These are phyloP conservation scores for Valencia hispanica DNA, from an alignment of 2,797 vertebrate species.

Conservation along the genomic window DNA sequence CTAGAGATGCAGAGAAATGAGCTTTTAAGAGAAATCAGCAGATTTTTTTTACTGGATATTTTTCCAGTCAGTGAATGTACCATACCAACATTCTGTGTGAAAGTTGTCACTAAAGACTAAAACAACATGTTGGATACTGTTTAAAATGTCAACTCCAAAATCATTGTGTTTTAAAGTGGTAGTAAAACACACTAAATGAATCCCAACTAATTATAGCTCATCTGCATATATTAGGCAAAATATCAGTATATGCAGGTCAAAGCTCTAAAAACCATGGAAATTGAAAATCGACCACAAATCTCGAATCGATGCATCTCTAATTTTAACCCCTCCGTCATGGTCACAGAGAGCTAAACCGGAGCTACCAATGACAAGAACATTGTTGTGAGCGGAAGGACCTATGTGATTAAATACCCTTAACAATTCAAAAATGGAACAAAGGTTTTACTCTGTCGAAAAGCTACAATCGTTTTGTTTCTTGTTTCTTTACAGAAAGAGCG, in stretches of 20 bases:
- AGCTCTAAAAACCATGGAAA: background rate
- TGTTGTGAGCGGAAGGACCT: conserved; percentile 34
- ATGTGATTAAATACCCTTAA: conserved; percentile 48
- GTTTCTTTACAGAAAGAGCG: background rate
- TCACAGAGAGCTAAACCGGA: background rate
- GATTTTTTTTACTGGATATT: background rate
- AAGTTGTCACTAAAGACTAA: background rate
- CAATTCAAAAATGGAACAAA: conserved; percentile 11
- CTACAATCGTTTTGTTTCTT: too few relatives aligned
- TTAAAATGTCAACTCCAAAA: background rate
- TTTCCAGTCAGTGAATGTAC: background rate
- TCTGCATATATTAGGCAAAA: background rate
- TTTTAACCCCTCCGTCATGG: background rate
- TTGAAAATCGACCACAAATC: background rate
- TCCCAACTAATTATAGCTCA: background rate
- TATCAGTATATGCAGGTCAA: background rate
- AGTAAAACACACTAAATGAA: background rate
- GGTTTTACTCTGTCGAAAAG: conserved; percentile 6
- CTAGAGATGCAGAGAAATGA: background rate
- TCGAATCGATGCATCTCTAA: background rate
- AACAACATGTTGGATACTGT: too few relatives aligned
- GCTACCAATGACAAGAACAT: conserved; percentile 10
- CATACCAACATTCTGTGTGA: background rate
- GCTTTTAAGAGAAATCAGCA: background rate
- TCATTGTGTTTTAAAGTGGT: background rate